A percentile compares a stretch with the other conserved stretches of the same genome.
phyloP scores from a whole-genome alignment of 2,888 invertebrate species.

The Therioaphis trifolii region DNA sequence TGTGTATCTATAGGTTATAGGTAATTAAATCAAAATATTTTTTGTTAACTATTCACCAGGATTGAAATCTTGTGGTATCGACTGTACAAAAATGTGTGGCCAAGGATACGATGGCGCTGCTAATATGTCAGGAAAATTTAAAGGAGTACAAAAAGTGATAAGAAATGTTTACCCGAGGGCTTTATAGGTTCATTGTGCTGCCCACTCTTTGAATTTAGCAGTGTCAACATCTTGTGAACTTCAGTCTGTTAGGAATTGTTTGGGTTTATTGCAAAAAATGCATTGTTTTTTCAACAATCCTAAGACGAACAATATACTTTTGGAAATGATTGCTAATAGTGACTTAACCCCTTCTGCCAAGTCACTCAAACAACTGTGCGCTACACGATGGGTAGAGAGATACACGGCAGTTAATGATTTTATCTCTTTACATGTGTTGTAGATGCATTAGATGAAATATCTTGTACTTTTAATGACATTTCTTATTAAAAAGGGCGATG shows the following conservation, averaged over 20 bases:
- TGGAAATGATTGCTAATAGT: too few relatives aligned
- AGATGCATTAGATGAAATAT: slow-evolving; percentile 28
- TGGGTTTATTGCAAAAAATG: slow-evolving; percentile 8
- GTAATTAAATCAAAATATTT: background rate
- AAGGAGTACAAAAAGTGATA: background rate
- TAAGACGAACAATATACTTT: too few relatives aligned
- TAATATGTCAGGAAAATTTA: slow-evolving; percentile 20
- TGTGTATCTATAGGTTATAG: too few relatives aligned
- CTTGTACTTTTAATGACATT: background rate
- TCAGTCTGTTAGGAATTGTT: slow-evolving; percentile 6
- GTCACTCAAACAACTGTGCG: too few relatives aligned
- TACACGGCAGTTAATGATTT: too few relatives aligned
- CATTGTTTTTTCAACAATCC: too few relatives aligned
- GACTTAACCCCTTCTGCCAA: too few relatives aligned
- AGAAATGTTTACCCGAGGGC: background rate
- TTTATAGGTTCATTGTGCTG: background rate
- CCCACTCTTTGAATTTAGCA: slow-evolving; percentile 28
- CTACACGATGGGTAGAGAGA: too few relatives aligned
- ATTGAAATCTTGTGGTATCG: slow-evolving; percentile 10
- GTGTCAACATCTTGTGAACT: slow-evolving; percentile 11
- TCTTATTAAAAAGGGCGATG: background rate
- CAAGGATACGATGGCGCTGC: background rate
- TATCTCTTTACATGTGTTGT: background rate
- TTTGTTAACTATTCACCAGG: background rate
- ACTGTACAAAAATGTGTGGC: background rate